Percentiles rank a stretch among this genome's conserved stretches.
Conservation (phyloP, 2,797 vertebrate genomes). For the Phrynocephalus guinanensis region DNA sequence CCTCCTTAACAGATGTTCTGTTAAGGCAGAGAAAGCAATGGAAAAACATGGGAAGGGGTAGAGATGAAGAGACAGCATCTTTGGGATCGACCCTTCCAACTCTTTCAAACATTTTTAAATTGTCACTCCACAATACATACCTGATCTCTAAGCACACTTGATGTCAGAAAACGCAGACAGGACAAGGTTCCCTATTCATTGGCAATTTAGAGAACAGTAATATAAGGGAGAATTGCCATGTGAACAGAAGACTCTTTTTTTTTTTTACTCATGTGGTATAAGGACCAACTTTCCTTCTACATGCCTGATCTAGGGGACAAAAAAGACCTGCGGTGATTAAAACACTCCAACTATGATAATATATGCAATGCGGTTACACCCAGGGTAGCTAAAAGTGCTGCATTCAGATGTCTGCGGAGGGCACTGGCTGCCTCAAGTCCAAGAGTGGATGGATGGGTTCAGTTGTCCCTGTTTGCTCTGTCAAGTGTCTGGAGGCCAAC, state of each 20-base stretch:
- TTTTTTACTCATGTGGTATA: conserved; percentile 13
- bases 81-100: background rate
- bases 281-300: conserved; percentile 46
- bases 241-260: conserved; percentile 13
- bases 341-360: conserved; percentile 61
- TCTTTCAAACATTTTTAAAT: background rate
- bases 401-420: conserved; percentile 74
- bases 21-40: too few relatives aligned
- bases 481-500: conserved; percentile 40
- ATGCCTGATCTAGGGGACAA: background rate
- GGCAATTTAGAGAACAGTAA: conserved; percentile 22
- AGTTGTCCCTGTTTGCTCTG: conserved; percentile 55
- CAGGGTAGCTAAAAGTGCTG: conserved; percentile 81
- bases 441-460: conserved; percentile 41
- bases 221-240: background rate
- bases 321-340: conserved; percentile 51
- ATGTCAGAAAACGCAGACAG: conserved; percentile 32
- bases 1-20: background rate
- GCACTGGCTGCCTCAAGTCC: conserved; percentile 67
- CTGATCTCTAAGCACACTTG: background rate
- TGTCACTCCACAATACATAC: background rate
- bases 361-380: conserved; percentile 54
- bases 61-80: background rate
- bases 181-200: conserved; percentile 40
- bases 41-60: background rate